Conservation (phyloP, 2,888 invertebrate species). For the Eilema sororculum region DNA sequence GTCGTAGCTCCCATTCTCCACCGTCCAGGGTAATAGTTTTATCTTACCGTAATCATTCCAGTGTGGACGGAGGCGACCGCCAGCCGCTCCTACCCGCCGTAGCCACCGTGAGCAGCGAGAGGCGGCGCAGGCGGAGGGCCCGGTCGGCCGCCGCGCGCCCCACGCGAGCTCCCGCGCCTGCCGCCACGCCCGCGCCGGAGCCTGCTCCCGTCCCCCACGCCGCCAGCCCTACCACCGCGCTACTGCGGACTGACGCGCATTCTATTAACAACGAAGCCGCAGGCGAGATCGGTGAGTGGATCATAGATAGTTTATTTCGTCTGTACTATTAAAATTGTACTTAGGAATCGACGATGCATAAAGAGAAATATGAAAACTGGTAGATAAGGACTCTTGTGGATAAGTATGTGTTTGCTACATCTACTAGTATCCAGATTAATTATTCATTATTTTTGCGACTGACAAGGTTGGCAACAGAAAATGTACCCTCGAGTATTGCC, state of each 20-base stretch:
- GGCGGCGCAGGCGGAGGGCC: slow-evolving; percentile 47
- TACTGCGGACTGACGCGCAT: slow-evolving; percentile 64
- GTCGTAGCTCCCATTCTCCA: too few relatives aligned
- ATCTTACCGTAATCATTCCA: too few relatives aligned
- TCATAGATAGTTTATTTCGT: too few relatives aligned
- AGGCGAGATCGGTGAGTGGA: slow-evolving; percentile 70
- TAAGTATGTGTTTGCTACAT: too few relatives aligned
- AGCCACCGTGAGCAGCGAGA: slow-evolving; percentile 42
- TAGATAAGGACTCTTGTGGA: too few relatives aligned
- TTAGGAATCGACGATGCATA: too few relatives aligned
- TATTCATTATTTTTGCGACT: not conserved
- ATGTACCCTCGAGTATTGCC: not conserved
- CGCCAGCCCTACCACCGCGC: slow-evolving; percentile 19
- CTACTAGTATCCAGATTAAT: too few relatives aligned
- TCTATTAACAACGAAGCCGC: slow-evolving; percentile 78
- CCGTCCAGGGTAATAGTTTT: too few relatives aligned
- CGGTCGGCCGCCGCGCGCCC: slow-evolving; percentile 40
- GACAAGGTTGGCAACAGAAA: not conserved
- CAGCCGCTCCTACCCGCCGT: slow-evolving; percentile 46
- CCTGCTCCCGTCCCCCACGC: slow-evolving; percentile 30
- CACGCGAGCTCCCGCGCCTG: slow-evolving; percentile 21
- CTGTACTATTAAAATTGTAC: too few relatives aligned
- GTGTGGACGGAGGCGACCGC: slow-evolving; percentile 49
- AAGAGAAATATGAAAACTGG: too few relatives aligned
- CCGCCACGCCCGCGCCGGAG: slow-evolving; percentile 33